Base-by-base conservation (phyloP, 2,888 invertebrate genomes). In the Ochropacha duplaris region DNA sequence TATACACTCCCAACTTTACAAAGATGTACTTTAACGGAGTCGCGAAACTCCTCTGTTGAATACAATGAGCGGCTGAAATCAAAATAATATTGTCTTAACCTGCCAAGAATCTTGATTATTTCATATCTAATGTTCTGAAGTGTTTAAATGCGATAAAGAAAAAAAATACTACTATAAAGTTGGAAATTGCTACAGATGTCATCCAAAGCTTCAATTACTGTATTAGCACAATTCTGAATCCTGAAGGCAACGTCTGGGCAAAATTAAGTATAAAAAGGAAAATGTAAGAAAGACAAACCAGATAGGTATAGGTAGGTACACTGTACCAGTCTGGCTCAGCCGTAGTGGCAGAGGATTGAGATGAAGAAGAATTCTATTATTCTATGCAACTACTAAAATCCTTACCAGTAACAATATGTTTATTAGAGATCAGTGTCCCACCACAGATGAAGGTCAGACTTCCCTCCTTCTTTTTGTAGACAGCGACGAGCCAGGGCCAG, bases 401-500 rank as follows among this genome's bases (percentile, higher is more conserved):
- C 24, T 68, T 62, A 92, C 93, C 93, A 58, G 88, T 83, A 26
- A 93, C 66, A 44, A 92, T 79, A 72, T 93, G 93, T 4, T 81
- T 80, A 55, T 86, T 75, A 0, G 93, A 89, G 5, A 93, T 74
- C 12, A 93, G 72, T 1, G 91, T 88, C 0, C 93, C 93, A 1
- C 87, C 81, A 64, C 93, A 93, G 4, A 82, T 81, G 61, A 89
- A 93, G 14, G 71, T 82, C 24, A 94, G 71, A 6, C 90, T 86
- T 12, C 90, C 93, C 28, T 78, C 78, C 59, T 88, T 93, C 19
- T 90, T 88, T 55, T 93, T 86, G 70, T 94, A 96, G 26, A 96
- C 90, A 0, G 95, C 95, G 0, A 93, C 94, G 54, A 95, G 72
- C 96, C 96, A 96, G 0, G 96, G 96, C 94, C 95, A 94, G 22